These are phyloP conservation scores for Imbricaverruca yamaguchii DNA, from an alignment of 2,888 invertebrate species.

Conservation along the genomic window DNA sequence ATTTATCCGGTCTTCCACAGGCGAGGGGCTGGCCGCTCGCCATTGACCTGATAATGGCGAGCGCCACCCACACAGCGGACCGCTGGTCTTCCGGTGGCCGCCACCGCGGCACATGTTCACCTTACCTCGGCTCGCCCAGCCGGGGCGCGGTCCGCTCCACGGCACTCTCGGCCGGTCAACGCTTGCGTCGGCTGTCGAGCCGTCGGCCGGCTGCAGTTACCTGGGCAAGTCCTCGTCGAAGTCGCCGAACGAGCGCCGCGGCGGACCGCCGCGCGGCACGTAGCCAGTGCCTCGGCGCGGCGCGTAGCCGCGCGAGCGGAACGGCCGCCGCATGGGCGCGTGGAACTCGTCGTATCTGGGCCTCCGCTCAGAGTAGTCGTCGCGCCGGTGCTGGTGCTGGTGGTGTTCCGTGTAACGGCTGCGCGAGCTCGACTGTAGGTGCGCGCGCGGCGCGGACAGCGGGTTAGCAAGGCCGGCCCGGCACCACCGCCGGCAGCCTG, in stretches of 20 bases:
- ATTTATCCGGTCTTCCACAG: too few relatives aligned
- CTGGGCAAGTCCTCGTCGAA: neutral
- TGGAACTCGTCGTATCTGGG: neutral
- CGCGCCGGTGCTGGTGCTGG: neutral
- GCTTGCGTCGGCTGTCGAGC: too few relatives aligned
- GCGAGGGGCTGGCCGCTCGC: too few relatives aligned
- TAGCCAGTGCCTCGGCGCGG: conserved; percentile 12
- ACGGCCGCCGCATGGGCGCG: conserved; percentile 3
- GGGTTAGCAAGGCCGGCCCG: neutral
- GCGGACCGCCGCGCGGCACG: conserved; percentile 8
- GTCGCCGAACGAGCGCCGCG: neutral
- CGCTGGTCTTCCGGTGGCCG: too few relatives aligned
- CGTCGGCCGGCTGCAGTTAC: neutral
- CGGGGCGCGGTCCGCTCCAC: too few relatives aligned
- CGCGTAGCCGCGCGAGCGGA: conserved; percentile 11
- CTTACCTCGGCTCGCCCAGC: too few relatives aligned
- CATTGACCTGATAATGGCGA: too few relatives aligned
- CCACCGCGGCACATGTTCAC: too few relatives aligned
- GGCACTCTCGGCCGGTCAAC: too few relatives aligned
- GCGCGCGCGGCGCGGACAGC: neutral
- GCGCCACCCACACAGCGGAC: too few relatives aligned
- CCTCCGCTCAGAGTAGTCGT: neutral
- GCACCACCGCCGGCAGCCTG: neutral
- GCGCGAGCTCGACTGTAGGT: conserved; percentile 1
- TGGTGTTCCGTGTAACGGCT: neutral